phyloP scores from a whole-genome alignment of 1,140 invertebrate genomes.

The Globodera ellingtonae region DNA sequence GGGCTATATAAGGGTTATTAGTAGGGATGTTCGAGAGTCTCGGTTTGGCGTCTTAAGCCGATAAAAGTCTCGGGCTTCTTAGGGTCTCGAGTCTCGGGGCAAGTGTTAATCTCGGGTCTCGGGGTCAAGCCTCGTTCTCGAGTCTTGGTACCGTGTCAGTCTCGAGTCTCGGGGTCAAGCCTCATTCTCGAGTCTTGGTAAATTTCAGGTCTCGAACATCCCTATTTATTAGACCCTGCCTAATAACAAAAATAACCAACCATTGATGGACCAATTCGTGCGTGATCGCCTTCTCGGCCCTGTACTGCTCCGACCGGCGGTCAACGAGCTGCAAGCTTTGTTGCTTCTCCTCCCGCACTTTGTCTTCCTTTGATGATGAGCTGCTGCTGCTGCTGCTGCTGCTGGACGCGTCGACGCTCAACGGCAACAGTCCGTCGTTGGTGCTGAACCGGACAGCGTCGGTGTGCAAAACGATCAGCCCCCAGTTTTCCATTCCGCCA shows the following conservation, averaged over 20 bases:
- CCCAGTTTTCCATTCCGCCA: slow-evolving; percentile 62
- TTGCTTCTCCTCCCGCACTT: slow-evolving; percentile 15
- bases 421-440: slow-evolving; percentile 2
- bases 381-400: background rate
- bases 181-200: too few relatives aligned
- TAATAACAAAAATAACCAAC: slow-evolving; percentile 46
- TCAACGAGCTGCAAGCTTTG: slow-evolving; percentile 56
- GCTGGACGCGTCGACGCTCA: slow-evolving; percentile 5
- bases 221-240: too few relatives aligned
- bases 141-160: too few relatives aligned
- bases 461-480: slow-evolving; percentile 36
- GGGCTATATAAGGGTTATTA: too few relatives aligned
- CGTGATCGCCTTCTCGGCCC: slow-evolving; percentile 59
- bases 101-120: too few relatives aligned
- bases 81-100: too few relatives aligned
- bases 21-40: too few relatives aligned
- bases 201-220: too few relatives aligned
- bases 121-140: too few relatives aligned
- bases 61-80: too few relatives aligned
- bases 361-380: slow-evolving; percentile 1
- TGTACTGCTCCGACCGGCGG: slow-evolving; percentile 56
- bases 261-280: slow-evolving; percentile 63
- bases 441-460: slow-evolving; percentile 27
- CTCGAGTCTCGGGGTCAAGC: too few relatives aligned
- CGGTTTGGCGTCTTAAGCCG: too few relatives aligned